These are phyloP conservation scores for Megaleporinus macrocephalus DNA, from an alignment of 2,113 vertebrate species.

Conservation along the genomic window DNA sequence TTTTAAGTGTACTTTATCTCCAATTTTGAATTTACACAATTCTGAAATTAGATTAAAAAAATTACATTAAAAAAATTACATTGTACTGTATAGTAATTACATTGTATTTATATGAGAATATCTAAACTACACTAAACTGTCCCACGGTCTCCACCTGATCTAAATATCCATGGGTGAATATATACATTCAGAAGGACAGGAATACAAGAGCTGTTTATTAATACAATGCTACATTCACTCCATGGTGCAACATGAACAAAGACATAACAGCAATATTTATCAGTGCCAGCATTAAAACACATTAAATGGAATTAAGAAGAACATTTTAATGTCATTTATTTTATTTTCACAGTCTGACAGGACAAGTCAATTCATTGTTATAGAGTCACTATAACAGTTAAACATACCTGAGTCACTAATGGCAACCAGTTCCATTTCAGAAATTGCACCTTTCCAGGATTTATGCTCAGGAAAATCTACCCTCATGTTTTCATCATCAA, in stretches of 20 bases:
- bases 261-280: too few relatives aligned
- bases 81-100: too few relatives aligned
- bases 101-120: neutral
- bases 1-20: constrained; percentile 26
- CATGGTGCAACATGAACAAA: too few relatives aligned
- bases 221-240: too few relatives aligned
- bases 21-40: neutral
- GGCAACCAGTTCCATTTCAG: constrained; percentile 22
- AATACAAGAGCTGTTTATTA: too few relatives aligned
- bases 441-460: constrained; percentile 18
- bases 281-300: too few relatives aligned
- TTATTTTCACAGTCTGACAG: too few relatives aligned
- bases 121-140: neutral
- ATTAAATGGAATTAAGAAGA: too few relatives aligned
- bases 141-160: neutral
- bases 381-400: neutral
- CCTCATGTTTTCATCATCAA: constrained; percentile 8
- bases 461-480: constrained; percentile 30
- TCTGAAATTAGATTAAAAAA: neutral
- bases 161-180: neutral
- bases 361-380: too few relatives aligned
- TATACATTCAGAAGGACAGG: neutral
- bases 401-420: neutral
- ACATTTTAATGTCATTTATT: too few relatives aligned
- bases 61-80: neutral